Evolutionary conservation across 2,113 vertebrate genomes (phyloP), one percentile per base, ranked within the genome.

Genomic region (Odontophorus gujanensis): DNA sequence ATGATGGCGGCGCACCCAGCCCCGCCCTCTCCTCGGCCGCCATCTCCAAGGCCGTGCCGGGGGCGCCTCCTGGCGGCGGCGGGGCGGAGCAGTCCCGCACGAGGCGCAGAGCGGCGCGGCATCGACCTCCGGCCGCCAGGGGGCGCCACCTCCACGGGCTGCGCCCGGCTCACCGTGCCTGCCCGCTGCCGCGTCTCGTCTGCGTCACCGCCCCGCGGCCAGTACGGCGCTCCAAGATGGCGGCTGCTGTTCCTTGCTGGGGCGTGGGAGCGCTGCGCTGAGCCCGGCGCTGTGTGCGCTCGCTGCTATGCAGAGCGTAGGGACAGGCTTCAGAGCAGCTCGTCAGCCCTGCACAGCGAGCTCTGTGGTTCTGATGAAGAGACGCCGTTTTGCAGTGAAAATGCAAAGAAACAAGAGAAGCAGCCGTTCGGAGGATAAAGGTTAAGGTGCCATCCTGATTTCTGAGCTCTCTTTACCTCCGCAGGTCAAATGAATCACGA

Each of bases 101-200:
- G 21, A 24, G 14, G 22, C 7, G 34, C 42, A 43, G 58, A 5
- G 21, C 55, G 51, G 6, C 28, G 51, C 26, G 9, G 51, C 30
- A 53, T 8, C 72, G 32, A 40, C 92, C 91, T 71, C 79, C 89
- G 28, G 71, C 66, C 80, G 42, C 76, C 87, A 92, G 87, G 50
- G 67, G 83, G 55, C 67, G 53, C 61, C 13, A 6, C 32, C 28
- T 30, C 24, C 28, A n/a, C 62, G 16, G 63, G n/a, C 53, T 19
- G 51, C 3, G 51, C 28, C 51, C 9, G 51, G 26, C 14, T 2
- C 16, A 9, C 26, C 51, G 53, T 11, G 53, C 53, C 28, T 57
- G 30, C 28, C 16, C 28, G 16, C 53, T 6, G 28, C 53, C 2
- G 28, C 53, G 28, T 55, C 28, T 30, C 26, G 28, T 19, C 30